Conservation (phyloP, 1,140 invertebrate species). For the Dinothrombium tinctorium region DNA sequence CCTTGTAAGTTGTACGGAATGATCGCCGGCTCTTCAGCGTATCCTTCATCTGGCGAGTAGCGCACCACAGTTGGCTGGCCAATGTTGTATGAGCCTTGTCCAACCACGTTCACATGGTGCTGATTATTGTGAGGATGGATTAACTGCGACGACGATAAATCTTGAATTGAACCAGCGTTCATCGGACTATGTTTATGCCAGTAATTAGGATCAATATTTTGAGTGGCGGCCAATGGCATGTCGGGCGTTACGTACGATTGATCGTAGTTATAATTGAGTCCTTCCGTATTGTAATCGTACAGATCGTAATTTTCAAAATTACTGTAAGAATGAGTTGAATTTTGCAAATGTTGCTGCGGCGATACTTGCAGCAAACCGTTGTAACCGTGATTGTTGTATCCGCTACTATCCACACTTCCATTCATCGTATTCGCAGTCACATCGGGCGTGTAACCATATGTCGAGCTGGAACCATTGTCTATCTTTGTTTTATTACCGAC, state of each 20-base stretch:
- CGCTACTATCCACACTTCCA: background rate
- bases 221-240: too few relatives aligned
- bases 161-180: too few relatives aligned
- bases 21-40: conserved; percentile 41
- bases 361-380: background rate
- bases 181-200: too few relatives aligned
- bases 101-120: conserved; percentile 6
- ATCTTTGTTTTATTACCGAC: conserved; percentile 12
- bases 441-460: conserved; percentile 15
- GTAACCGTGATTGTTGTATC: background rate
- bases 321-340: background rate
- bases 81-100: conserved; percentile 7
- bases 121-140: too few relatives aligned
- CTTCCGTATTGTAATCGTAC: too few relatives aligned
- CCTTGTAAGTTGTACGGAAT: background rate
- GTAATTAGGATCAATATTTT: too few relatives aligned
- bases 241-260: too few relatives aligned
- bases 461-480: conserved; percentile 13
- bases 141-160: too few relatives aligned
- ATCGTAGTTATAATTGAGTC: too few relatives aligned
- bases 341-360: background rate
- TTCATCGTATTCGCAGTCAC: conserved; percentile 7
- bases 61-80: conserved; percentile 7
- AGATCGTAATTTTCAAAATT: conserved; percentile 2
- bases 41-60: conserved; percentile 60